A percentile compares a stretch with the other conserved stretches of the same genome.
phyloP scores from a whole-genome alignment of 2,113 vertebrate genomes.

The Balaeniceps rex region DNA sequence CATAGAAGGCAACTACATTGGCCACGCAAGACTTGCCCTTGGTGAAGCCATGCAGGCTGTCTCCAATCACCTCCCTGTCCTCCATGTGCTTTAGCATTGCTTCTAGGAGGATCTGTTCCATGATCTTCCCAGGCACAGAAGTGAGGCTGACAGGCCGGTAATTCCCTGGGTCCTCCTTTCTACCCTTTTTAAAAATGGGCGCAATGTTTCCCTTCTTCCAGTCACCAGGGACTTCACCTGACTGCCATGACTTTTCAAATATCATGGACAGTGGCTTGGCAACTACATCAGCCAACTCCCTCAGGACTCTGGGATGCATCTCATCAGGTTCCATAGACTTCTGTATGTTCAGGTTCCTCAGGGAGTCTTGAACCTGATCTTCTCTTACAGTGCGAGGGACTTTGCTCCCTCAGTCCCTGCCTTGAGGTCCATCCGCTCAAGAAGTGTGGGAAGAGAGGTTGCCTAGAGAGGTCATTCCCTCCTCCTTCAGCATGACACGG shows the following conservation, averaged over 20 bases:
- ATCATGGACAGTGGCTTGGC: no score
- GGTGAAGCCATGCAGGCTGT: not conserved
- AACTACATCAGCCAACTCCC: no score
- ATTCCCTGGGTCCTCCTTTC: not conserved
- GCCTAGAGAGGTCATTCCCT: not conserved
- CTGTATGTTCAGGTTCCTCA: not conserved
- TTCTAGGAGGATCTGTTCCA: not conserved
- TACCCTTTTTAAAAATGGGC: not conserved
- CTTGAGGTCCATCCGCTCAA: not conserved
- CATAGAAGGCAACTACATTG: not conserved
- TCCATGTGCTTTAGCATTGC: not conserved
- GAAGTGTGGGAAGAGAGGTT: not conserved
- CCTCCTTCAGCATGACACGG: not conserved
- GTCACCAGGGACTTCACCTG: no score
- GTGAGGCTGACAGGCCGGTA: not conserved
- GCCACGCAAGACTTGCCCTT: not conserved
- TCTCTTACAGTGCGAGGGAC: not conserved
- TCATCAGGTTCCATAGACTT: not conserved
- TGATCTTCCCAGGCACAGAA: not conserved
- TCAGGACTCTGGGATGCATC: no score
- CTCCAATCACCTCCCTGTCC: not conserved
- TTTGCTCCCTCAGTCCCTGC: not conserved
- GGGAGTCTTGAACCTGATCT: rapidly evolving
- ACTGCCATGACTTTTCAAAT: no score
- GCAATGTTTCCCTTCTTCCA: not conserved